These are phyloP conservation scores for Nycticorax nycticorax DNA, from an alignment of 2,113 vertebrate species.

Conservation along the genomic window DNA sequence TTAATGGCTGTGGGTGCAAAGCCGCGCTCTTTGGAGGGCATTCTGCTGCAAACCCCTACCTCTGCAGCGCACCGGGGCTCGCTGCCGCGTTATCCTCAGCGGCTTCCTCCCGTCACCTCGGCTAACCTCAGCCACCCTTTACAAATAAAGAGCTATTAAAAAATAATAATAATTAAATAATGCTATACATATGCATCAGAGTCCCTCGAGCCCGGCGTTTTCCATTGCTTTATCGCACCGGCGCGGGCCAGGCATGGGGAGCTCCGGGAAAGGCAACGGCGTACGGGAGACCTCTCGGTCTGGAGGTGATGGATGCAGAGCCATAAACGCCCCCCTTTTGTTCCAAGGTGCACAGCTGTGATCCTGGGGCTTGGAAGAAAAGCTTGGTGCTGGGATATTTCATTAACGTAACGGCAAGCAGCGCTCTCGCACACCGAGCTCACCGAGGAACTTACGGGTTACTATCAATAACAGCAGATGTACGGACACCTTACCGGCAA, in stretches of 20 bases:
- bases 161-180: not conserved
- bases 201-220: not conserved
- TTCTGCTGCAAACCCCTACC: not conserved
- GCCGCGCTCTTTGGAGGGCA: conserved; percentile 1
- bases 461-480: not conserved
- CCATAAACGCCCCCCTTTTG: not conserved
- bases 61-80: not conserved
- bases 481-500: not conserved
- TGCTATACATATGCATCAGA: not conserved
- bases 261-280: not conserved
- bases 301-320: not conserved
- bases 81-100: not conserved
- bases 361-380: not conserved
- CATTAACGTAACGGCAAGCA: not conserved
- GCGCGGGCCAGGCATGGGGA: too few relatives aligned
- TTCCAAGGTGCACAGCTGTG: not conserved
- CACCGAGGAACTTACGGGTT: not conserved
- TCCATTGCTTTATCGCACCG: not conserved
- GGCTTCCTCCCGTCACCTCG: not conserved
- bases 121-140: not conserved
- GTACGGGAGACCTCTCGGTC: not conserved
- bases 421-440: not conserved
- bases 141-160: not conserved
- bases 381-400: not conserved
- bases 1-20: conserved; percentile 32